Base-by-base conservation (phyloP, 2,888 invertebrate species). In the Pheosia gnoma region DNA sequence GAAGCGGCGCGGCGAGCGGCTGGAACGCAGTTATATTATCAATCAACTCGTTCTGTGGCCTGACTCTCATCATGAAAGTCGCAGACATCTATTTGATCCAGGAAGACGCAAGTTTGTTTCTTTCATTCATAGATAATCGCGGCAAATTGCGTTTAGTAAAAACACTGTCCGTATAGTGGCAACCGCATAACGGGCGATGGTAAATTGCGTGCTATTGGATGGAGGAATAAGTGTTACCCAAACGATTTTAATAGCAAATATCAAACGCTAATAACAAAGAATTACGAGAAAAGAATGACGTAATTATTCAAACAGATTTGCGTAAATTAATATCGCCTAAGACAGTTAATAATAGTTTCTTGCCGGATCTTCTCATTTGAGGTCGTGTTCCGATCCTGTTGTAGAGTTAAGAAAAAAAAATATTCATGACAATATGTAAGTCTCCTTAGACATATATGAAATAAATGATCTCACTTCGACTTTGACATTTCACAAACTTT, bases 81-180 rank as follows among this genome's bases (percentile, higher is more conserved):
- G 25, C 2, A 25, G 47, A 47, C 47, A 51, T 51, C 25, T 6
- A 51, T 51, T 25, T 25, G 25, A 51, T 51, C 5, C 51, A 51
- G 51, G 51, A 51, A 51, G 25, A 51, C 25, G 51, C 49, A 49
- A 51, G 8, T 51, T 51, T 51, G 51, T 51, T 51, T 51, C 25
- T 51, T 51, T 51, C 7, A 3, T 51, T 6, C 25, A 25, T 3
- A 25, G 25, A 51, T 51, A 3, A 25, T 51, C 13, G 8, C 51
- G 51, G 51, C 5, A 51, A 51, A 51, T 25, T 51, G 51, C 51
- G 10, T 6, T 5, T 49, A 49, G n/a, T 51, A 51, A 51, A 25
- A 51, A 51, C 10, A 25, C 25, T 13, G 51, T 25, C 25, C 25
- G 51, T 9, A 25, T 9, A 49, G n/a, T 49, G 51, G 4, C 25